Conservation (phyloP, 2,113 vertebrate species). For the Nothobranchius kuhntae region DNA sequence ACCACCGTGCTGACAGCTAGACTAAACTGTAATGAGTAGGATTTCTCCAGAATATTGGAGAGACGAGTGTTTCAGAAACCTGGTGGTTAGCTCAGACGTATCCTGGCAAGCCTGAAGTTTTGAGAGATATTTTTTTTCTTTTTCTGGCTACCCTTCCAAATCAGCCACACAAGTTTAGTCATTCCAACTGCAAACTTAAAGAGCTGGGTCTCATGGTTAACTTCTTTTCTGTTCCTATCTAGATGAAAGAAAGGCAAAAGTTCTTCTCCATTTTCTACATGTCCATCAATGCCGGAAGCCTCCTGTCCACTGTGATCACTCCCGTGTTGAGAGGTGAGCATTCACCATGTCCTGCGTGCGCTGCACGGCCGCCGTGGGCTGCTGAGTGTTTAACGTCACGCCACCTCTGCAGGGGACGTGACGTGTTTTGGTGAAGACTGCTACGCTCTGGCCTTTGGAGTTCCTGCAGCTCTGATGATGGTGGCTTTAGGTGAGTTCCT, state of each 20-base stretch:
- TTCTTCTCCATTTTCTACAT: conserved; percentile 99
- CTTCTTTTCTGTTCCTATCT: background rate
- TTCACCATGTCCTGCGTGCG: background rate
- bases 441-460: conserved; percentile 94
- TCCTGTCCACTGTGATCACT: conserved; percentile 93
- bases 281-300: conserved; percentile 94
- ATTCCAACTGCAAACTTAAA: too few species aligned
- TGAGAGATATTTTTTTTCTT: too few species aligned
- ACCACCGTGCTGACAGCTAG: too few species aligned
- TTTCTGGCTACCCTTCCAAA: too few species aligned
- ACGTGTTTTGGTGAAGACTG: conserved; percentile 94
- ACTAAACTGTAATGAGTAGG: too few species aligned
- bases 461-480: conserved; percentile 91
- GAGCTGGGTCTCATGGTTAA: background rate
- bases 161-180: too few species aligned
- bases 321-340: conserved; percentile 92
- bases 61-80: too few species aligned
- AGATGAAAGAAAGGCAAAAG: conserved; percentile 88
- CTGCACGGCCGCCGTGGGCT: accelerated
- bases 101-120: too few species aligned
- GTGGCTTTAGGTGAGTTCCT: conserved; percentile 87
- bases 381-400: background rate
- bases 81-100: too few species aligned
- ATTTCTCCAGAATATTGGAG: too few species aligned
- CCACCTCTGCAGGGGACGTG: conserved; percentile 83